Evolutionary conservation across 2,888 invertebrate genomes (phyloP), one percentile per base, ranked within the genome.

Genomic region (Polymixis flavicincta): DNA sequence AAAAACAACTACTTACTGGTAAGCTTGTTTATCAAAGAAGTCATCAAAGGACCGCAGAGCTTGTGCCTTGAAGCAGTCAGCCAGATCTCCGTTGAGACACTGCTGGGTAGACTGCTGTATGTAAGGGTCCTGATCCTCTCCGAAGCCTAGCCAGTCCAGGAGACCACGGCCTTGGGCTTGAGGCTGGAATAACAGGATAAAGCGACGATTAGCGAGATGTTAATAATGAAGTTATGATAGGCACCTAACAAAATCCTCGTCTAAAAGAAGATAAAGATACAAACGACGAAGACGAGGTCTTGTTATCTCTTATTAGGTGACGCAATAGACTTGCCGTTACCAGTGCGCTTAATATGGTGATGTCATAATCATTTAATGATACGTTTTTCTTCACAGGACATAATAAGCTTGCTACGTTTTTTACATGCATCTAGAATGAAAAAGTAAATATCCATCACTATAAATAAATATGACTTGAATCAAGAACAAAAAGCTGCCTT

Each of bases 1-100:
- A 28, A 48, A 48, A 4, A 6, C 42, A 52, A 25, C 8, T 1
- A 55, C 95, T 94, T 88, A 96, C 96, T 95, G 92, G 87, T 97
- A 97, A 84, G 96, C 94, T 69, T 96, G 97, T 87, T 97, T 97
- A 89, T 97, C 97, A 90, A 98, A 98, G 92, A 98, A 98, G 72
- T 98, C 98, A 70, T 98, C 98, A 75, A 98, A 97, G 0, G 98
- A 97, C 73, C 97, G 96, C 68, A 98, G 92, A 0, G 98, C 98
- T 84, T 98, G 97, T 0, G 98, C 98, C 90, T 98, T 98, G 92
- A 98, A 98, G 91, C 98, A 98, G 90, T 98, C 98, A 0, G 98
- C 98, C n/a, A 98, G 94, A 91, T 98, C 98, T 8, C 98, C 98
- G 80, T 97, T 97, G 74, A 98, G 94, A 87, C 98, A 98, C 82